Evolutionary conservation across 2,888 invertebrate genomes (phyloP), one percentile per base, ranked within the genome.

Genomic region (Clepsis dumicolana): DNA sequence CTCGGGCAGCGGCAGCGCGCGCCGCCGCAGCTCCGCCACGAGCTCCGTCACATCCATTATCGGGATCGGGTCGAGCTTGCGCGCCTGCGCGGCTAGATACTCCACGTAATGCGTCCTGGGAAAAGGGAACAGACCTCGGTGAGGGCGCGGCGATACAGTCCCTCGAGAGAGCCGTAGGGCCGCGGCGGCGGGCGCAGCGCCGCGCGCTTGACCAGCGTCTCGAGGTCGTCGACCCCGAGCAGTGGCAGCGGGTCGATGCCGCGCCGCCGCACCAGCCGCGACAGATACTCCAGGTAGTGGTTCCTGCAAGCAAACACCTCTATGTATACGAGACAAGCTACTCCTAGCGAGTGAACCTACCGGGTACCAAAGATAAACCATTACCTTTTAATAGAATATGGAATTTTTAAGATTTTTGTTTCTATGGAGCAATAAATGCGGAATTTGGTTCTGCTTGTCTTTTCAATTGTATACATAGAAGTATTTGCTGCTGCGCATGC

Each of bases 81-180:
- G 97, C 91, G 98, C 97, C 88, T 96, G 95, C 81, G 95, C 96
- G 86, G 98, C 98, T 94, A 99, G 95, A 94, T 98, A 98, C 94
- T 99, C 99, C 90, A 98, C 96, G 95, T 98, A 99, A 95, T 99
- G 99, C 86, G 95, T 94, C 95, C 98, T 99, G 95, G 92, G 77
- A 80, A 60, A 78, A 62, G 72, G 71, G 44, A 41, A 87, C 90
- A 85, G 85, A 96, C 96, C 96, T 96, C 94, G 73, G 94, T 82
- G 71, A 96, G 94, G 78, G 94, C 94, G 77, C 93, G 93, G 84
- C 94, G 93, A 92, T 95, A 96, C 81, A 95, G 91, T 71, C 95
- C 94, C 76, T 95, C 95, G 72, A 95, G 94, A 74, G 95, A 94
- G 85, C 96, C 96, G 93, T 96, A 96, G 85, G 96, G 96, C 77